A percentile compares a stretch with the other conserved stretches of the same genome.
Evolutionary conservation across 2,888 invertebrate genomes (phyloP).

Genomic region (Ctena decussata): DNA sequence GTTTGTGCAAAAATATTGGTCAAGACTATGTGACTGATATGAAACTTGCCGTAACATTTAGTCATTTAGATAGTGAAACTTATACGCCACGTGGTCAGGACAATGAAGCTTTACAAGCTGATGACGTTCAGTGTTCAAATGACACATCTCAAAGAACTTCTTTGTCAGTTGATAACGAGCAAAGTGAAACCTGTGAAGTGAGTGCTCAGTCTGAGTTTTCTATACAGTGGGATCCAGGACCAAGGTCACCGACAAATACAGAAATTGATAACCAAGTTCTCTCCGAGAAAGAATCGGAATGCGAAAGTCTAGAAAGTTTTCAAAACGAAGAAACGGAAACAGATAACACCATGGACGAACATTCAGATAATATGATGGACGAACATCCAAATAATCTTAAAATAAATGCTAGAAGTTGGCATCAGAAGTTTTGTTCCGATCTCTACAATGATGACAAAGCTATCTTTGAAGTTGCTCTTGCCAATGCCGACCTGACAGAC

Average conservation of each 20-base stretch:
- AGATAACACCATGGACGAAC: conserved; percentile 38
- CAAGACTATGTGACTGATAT: conserved; percentile 62
- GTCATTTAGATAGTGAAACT: not conserved
- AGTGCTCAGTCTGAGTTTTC: conserved; percentile 63
- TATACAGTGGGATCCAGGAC: conserved; percentile 60
- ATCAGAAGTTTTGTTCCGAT: not conserved
- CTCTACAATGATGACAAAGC: not conserved
- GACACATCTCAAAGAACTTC: conserved; percentile 56
- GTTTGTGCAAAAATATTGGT: conserved; percentile 53
- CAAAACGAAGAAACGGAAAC: conserved; percentile 33
- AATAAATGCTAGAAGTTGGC: not conserved
- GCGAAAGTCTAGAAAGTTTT: conserved; percentile 50
- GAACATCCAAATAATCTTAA: not conserved
- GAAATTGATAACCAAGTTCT: not conserved
- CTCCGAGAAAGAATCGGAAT: conserved; percentile 24
- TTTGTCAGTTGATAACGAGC: conserved; percentile 13
- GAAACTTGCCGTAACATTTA: conserved; percentile 65
- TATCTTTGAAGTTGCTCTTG: not conserved
- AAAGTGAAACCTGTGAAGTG: conserved; percentile 60
- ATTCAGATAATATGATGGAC: conserved; percentile 23
- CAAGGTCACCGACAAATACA: not conserved
- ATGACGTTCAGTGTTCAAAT: conserved; percentile 36
- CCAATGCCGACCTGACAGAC: not conserved
- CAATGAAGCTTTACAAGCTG: conserved; percentile 50
- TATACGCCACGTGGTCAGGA: conserved; percentile 2